These are phyloP conservation scores for Notarius quadriscutis DNA, from an alignment of 2,113 vertebrate genomes.

Conservation along the genomic window DNA sequence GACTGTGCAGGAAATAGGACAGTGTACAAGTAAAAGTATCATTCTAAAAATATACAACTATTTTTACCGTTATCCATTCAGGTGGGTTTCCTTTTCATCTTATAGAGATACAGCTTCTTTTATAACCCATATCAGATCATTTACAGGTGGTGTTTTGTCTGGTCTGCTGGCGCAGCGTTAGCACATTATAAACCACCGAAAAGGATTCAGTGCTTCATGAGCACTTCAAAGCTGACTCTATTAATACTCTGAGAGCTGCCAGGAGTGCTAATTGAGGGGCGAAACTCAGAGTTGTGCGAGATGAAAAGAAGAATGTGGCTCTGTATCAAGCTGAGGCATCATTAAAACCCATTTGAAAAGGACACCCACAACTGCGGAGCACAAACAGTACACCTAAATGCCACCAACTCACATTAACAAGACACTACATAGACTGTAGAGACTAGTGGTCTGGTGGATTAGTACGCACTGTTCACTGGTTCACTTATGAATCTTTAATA, in stretches of 20 bases:
- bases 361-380: slow-evolving; percentile 23
- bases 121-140: slow-evolving; percentile 16
- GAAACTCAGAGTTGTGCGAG: slow-evolving; percentile 31
- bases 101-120: background rate
- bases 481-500: slow-evolving; percentile 49
- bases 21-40: background rate
- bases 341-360: slow-evolving; percentile 53
- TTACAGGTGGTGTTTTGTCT: slow-evolving; percentile 32
- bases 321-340: slow-evolving; percentile 37
- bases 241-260: slow-evolving; percentile 49
- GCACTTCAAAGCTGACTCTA: slow-evolving; percentile 50
- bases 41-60: slow-evolving; percentile 15
- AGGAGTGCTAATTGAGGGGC: slow-evolving; percentile 48
- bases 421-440: slow-evolving; percentile 26
- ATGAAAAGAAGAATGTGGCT: background rate
- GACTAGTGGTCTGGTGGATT: slow-evolving; percentile 17
- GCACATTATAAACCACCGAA: slow-evolving; percentile 38
- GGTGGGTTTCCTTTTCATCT: background rate
- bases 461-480: slow-evolving; percentile 37
- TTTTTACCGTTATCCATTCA: background rate
- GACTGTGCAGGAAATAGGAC: background rate
- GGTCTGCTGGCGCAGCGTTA: background rate
- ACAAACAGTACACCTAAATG: slow-evolving; percentile 45
- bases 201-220: slow-evolving; percentile 42
- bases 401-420: slow-evolving; percentile 42